A percentile compares a stretch with the other conserved stretches of the same genome.
These are phyloP conservation scores for Gymnocypris eckloni DNA, from an alignment of 2,797 vertebrate genomes.

Conservation along the genomic window DNA sequence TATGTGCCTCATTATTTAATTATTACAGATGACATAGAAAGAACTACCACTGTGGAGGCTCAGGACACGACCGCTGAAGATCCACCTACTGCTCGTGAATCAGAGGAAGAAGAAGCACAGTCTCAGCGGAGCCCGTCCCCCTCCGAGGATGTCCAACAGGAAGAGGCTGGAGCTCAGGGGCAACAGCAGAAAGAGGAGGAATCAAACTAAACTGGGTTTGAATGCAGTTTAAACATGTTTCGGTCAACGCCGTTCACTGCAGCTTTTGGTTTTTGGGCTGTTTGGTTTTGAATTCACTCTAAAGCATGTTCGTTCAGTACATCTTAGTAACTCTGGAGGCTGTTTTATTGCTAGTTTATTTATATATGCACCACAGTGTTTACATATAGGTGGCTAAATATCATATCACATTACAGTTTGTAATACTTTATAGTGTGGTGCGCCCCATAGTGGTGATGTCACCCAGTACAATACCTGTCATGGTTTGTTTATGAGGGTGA, in stretches of 20 bases:
- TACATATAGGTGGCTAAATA: background rate
- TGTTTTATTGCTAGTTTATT: constrained; percentile 25
- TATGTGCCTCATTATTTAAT: background rate
- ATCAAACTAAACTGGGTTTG: constrained; percentile 36
- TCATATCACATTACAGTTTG: background rate
- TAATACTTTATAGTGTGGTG: background rate
- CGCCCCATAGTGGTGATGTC: background rate
- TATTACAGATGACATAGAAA: constrained; percentile 53
- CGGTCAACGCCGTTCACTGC: background rate
- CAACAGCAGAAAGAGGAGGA: constrained; percentile 34
- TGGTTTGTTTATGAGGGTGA: background rate
- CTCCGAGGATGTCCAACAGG: constrained; percentile 16
- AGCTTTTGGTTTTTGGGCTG: constrained; percentile 24
- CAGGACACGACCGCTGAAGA: constrained; percentile 19
- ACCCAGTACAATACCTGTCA: background rate
- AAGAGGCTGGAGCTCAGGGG: constrained; percentile 4
- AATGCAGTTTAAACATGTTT: constrained; percentile 6
- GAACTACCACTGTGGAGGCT: constrained; percentile 7
- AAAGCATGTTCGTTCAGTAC: constrained; percentile 4
- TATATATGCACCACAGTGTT: background rate
- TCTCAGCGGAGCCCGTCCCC: constrained; percentile 13
- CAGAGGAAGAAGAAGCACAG: background rate
- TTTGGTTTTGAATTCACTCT: constrained; percentile 27
- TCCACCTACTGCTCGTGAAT: constrained; percentile 1
- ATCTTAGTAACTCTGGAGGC: constrained; percentile 5